phyloP scores from a whole-genome alignment of 2,888 invertebrate species.

The Augiades crinisus region DNA sequence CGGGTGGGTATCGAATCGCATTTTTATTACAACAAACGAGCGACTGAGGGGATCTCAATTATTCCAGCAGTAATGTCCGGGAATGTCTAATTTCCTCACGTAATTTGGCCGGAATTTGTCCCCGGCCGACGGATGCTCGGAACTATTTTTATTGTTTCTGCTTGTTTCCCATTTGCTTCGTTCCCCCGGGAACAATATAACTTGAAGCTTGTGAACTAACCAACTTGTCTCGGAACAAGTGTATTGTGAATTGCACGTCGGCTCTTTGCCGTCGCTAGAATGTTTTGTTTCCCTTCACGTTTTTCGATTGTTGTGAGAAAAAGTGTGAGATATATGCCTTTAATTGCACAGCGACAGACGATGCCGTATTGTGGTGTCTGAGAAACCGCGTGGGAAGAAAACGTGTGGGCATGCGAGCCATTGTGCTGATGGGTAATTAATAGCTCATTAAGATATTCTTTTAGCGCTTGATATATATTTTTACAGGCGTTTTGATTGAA shows the following conservation, averaged over 20 bases:
- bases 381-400: conserved; percentile 15
- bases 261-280: conserved; percentile 36
- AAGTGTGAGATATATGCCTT: conserved; percentile 17
- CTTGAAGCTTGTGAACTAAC: conserved; percentile 64
- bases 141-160: conserved; percentile 79
- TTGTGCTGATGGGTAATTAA: conserved; percentile 11
- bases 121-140: conserved; percentile 64
- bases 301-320: conserved; percentile 28
- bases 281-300: conserved; percentile 42
- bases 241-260: conserved; percentile 75
- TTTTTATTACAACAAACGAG: conserved; percentile 46
- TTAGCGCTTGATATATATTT: no score
- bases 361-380: conserved; percentile 10
- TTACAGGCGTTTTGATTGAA: no score
- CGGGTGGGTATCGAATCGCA: conserved; percentile 39
- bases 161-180: conserved; percentile 74
- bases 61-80: conserved; percentile 69
- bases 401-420: conserved; percentile 13
- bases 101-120: conserved; percentile 76
- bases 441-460: background rate
- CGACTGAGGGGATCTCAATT: conserved; percentile 60
- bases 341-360: conserved; percentile 11
- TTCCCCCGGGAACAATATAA: conserved; percentile 71
- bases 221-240: conserved; percentile 63
- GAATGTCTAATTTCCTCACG: conserved; percentile 81